Evolutionary conservation across 2,888 invertebrate genomes (phyloP), one percentile per base, ranked within the genome.

Genomic region (Hoplodrina ambigua): DNA sequence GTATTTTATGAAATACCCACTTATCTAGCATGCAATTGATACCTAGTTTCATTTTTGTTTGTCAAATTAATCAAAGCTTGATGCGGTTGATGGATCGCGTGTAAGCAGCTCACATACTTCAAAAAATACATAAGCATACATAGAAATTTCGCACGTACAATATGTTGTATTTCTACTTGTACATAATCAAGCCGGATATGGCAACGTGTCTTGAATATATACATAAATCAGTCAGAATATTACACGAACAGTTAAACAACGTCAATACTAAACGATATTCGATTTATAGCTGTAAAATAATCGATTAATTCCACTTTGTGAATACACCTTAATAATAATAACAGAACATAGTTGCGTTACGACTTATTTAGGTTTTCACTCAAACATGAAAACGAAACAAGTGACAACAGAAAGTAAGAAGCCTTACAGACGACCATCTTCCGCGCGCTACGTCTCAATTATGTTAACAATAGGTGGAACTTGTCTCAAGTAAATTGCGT

Each of bases 401-500:
- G 70, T 73, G 79, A 80, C 66, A 72, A 80, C 66, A 20, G 50
- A 69, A 52, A 13, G 8, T 72, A 77, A 76, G 88, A 89, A 88
- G 77, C 88, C 85, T 59, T 81, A 77, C 13, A 56, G 64, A 56
- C 69, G 62, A 70, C 72, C 64, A 80, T 85, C 85, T 83, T 78
- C 74, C 63, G 50, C 20, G 54, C 60, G 67, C 81, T 75, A 66
- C 83, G 77, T 81, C 76, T 84, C 90, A 93, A 92, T 93, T 92
- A 91, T 87, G 83, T 73, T 69, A 75, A 92, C 92, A 94, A 94
- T 87, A 79, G 82, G 56, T 74, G 49, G 52, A 81, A 89, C 89
- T 92, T 93, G 93, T 92, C 93, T 94, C 89, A 91, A 91, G 90
- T 86, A 89, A 92, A 91, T 91, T 91, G 89, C 83, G 84, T 88